Conservation (phyloP, 2,888 invertebrate species). For the Tribolium freemani region DNA sequence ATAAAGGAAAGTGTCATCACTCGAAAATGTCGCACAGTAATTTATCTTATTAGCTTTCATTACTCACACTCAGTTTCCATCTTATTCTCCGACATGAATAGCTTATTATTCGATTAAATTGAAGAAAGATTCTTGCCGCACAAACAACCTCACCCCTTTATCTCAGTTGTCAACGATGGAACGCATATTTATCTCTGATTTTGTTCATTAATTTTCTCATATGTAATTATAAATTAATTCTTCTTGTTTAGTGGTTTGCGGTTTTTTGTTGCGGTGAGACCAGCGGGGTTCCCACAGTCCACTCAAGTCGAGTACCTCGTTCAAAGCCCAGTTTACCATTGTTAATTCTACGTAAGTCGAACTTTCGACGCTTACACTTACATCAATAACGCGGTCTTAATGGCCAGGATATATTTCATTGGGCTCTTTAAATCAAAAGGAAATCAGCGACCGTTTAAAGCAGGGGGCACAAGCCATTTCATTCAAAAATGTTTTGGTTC, state of each 20-base stretch:
- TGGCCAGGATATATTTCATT: slow-evolving; percentile 40
- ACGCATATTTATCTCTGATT: slow-evolving; percentile 1
- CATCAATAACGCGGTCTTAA: slow-evolving; percentile 40
- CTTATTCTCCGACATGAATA: slow-evolving; percentile 42
- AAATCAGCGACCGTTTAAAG: neutral
- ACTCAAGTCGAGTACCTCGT: slow-evolving; percentile 60
- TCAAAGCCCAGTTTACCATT: slow-evolving; percentile 55
- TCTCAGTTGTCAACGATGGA: slow-evolving; percentile 5
- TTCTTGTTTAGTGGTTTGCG: slow-evolving; percentile 25
- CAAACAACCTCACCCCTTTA: slow-evolving; percentile 32
- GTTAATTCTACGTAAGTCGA: slow-evolving; percentile 55
- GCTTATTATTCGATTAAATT: slow-evolving; percentile 39
- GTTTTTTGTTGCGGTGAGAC: slow-evolving; percentile 53
- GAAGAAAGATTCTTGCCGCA: slow-evolving; percentile 37
- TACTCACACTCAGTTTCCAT: slow-evolving; percentile 49
- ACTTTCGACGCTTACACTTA: slow-evolving; percentile 58
- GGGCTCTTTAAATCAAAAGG: slow-evolving; percentile 2
- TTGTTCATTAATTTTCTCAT: slow-evolving; percentile 23
- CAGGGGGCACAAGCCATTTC: neutral
- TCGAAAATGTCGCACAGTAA: slow-evolving; percentile 56
- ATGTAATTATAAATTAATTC: slow-evolving; percentile 28
- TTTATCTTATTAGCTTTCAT: slow-evolving; percentile 60
- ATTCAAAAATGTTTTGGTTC: no score
- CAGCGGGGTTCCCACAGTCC: slow-evolving; percentile 60
- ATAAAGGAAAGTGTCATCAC: slow-evolving; percentile 58